Percentiles rank a stretch among this genome's conserved stretches.
Evolutionary conservation across 2,888 invertebrate species (phyloP).

Genomic region (Branchellion lobata): DNA sequence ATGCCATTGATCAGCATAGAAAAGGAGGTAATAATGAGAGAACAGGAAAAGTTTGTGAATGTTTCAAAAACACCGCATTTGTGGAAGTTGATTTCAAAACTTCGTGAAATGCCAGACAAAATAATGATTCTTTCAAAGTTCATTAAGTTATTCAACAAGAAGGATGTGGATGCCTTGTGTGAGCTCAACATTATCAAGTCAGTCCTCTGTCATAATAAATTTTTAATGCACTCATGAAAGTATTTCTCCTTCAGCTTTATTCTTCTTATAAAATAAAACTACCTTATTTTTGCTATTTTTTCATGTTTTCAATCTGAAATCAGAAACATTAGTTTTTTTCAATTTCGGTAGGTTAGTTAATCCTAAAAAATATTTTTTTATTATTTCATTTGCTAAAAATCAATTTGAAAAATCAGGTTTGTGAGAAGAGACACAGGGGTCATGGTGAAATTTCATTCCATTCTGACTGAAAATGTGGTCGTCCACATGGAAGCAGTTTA

Average conservation of each 20-base stretch:
- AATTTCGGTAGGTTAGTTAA: too few species aligned
- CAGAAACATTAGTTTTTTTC: too few species aligned
- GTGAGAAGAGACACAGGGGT: conserved; percentile 21
- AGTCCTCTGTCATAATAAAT: too few species aligned
- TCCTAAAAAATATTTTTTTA: too few species aligned
- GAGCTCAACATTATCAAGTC: conserved; percentile 45
- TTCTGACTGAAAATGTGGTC: conserved; percentile 45
- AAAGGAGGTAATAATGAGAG: conserved; percentile 42
- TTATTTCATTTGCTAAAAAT: too few species aligned
- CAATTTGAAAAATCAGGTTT: too few species aligned
- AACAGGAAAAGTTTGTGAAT: conserved; percentile 49
- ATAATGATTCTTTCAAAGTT: conserved; percentile 44
- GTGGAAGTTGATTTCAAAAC: conserved; percentile 44
- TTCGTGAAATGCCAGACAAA: conserved; percentile 36
- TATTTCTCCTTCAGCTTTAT: not conserved
- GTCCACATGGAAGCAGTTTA: conserved; percentile 37
- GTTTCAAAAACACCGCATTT: conserved; percentile 38
- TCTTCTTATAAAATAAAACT: not conserved
- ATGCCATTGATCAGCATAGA: conserved; percentile 39
- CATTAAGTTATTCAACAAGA: conserved; percentile 36
- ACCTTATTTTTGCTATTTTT: too few species aligned
- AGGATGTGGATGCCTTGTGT: conserved; percentile 40
- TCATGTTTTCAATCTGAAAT: too few species aligned
- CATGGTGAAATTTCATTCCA: conserved; percentile 40
- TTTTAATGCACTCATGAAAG: conserved; percentile 18